phyloP scores from a whole-genome alignment of 2,888 invertebrate species.

The Andrena bucephala region DNA sequence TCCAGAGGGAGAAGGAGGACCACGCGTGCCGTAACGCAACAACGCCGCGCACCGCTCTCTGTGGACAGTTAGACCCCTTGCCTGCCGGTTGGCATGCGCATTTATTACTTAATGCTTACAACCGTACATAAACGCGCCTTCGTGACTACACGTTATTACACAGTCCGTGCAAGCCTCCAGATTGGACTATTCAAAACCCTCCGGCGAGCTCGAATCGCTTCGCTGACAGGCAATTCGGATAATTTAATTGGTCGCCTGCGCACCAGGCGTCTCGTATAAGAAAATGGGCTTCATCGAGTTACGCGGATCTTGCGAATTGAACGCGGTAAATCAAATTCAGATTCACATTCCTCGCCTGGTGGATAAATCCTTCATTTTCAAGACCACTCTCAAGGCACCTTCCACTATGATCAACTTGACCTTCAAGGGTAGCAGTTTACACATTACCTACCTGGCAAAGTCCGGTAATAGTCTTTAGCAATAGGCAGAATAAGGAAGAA shows the following conservation, averaged over 20 bases:
- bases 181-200: conserved; percentile 49
- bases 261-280: conserved; percentile 5
- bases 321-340: background rate
- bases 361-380: background rate
- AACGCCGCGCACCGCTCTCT: conserved; percentile 17
- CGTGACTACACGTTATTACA: conserved; percentile 55
- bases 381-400: background rate
- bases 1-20: conserved; percentile 14
- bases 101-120: conserved; percentile 65
- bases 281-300: background rate
- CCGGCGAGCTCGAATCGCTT: conserved; percentile 44
- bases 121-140: conserved; percentile 45
- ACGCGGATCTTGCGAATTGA: conserved; percentile 7
- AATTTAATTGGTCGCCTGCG: conserved; percentile 48
- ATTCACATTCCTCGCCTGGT: background rate
- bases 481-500: background rate
- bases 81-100: conserved; percentile 52
- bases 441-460: background rate
- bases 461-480: background rate
- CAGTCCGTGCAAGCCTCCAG: conserved; percentile 38
- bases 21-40: conserved; percentile 52
- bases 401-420: background rate
- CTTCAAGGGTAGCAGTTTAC: no score
- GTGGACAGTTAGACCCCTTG: conserved; percentile 64
- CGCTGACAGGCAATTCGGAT: conserved; percentile 59